phyloP scores from a whole-genome alignment of 2,797 vertebrate species.

The Cottoperca gobio region DNA sequence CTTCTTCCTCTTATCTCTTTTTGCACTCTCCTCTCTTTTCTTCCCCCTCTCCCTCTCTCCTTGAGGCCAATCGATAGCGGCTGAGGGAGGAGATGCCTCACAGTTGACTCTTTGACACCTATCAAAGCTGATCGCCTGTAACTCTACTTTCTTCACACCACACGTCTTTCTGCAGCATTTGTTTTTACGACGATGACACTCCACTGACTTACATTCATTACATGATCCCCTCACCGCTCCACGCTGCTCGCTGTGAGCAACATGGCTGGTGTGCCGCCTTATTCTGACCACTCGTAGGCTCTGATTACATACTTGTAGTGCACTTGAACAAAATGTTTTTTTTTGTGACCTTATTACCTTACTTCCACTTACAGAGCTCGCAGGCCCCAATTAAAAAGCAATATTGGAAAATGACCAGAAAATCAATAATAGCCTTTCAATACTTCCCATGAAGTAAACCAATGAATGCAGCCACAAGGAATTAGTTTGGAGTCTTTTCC shows the following conservation, averaged over 20 bases:
- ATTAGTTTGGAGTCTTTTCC: background rate
- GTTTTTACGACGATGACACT: background rate
- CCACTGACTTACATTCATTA: background rate
- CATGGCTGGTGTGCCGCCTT: background rate
- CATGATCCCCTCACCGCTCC: background rate
- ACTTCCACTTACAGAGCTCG: background rate
- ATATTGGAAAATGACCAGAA: background rate
- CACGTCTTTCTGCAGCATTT: slow-evolving; percentile 1
- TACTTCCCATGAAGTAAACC: background rate
- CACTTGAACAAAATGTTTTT: background rate
- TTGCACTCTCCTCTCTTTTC: background rate
- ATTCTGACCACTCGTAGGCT: background rate
- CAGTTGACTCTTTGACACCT: slow-evolving; percentile 52
- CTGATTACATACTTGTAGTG: background rate
- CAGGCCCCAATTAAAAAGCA: background rate
- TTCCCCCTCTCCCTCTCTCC: background rate
- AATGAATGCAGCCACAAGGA: background rate
- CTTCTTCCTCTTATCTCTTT: slow-evolving; percentile 27
- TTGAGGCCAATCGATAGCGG: slow-evolving; percentile 44
- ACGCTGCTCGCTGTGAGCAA: background rate
- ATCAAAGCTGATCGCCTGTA: slow-evolving; percentile 45
- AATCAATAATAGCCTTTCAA: slow-evolving; percentile 10
- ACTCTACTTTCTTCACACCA: background rate
- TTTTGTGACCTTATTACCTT: background rate
- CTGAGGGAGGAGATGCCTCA: slow-evolving; percentile 34